Evolutionary conservation across 1,140 invertebrate genomes (phyloP).

Genomic region (Drosophila takahashii): DNA sequence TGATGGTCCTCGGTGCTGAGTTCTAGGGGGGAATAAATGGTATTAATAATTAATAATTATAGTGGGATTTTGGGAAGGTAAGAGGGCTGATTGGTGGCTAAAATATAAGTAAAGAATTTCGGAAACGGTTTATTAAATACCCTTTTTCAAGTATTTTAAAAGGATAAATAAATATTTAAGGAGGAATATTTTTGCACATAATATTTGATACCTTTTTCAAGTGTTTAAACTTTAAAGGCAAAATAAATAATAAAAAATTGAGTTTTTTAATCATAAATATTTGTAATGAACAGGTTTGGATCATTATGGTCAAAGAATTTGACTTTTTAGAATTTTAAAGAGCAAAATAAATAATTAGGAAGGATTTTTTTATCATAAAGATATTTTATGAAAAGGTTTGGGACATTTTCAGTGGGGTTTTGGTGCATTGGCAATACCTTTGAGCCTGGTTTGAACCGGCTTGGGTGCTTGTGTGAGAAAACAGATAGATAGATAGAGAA

Average conservation of each 20-base stretch:
- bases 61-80: not conserved
- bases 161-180: not conserved
- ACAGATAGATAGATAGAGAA: conserved; percentile 41
- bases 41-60: not conserved
- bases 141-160: not conserved
- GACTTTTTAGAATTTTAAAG: not conserved
- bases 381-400: not conserved
- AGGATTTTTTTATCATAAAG: not conserved
- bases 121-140: not conserved
- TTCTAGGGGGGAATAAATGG: conserved; percentile 37
- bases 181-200: too few relatives aligned
- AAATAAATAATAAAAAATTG: too few relatives aligned
- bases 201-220: too few relatives aligned
- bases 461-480: conserved; percentile 78
- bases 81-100: not conserved
- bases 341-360: not conserved
- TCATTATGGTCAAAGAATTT: too few relatives aligned
- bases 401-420: not conserved
- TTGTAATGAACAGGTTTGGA: too few relatives aligned
- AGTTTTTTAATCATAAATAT: too few relatives aligned
- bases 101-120: not conserved
- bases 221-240: too few relatives aligned
- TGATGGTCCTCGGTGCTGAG: conserved; percentile 88
- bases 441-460: conserved; percentile 70
- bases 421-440: conserved; percentile 72